phyloP scores from a whole-genome alignment of 1,140 invertebrate species.

The Steinernema khuongi region DNA sequence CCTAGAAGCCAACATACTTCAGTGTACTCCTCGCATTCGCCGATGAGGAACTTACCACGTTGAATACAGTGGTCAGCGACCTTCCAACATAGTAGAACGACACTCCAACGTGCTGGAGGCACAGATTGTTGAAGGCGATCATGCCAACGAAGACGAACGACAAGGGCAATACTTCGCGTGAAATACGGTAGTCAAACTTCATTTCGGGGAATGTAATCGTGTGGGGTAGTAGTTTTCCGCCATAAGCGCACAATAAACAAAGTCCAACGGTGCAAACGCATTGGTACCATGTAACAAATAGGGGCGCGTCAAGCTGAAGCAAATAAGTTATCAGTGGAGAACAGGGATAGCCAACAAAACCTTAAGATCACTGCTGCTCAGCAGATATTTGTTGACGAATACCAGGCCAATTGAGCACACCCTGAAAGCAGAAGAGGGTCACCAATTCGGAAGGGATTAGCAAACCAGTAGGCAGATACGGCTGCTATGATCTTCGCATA shows the following conservation, averaged over 20 bases:
- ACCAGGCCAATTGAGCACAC: constrained; percentile 55
- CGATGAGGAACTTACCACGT: constrained; percentile 68
- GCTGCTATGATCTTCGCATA: constrained; percentile 45
- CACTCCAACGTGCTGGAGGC: constrained; percentile 89
- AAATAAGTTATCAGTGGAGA: constrained; percentile 15
- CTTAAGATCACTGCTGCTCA: constrained; percentile 64
- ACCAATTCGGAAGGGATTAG: constrained; percentile 23
- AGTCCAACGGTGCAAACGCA: constrained; percentile 81
- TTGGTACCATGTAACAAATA: constrained; percentile 97
- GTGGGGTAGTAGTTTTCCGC: constrained; percentile 63
- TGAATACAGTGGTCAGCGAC: constrained; percentile 95
- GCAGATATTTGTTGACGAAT: constrained; percentile 64
- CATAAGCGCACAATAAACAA: constrained; percentile 69
- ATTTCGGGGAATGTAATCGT: constrained; percentile 62
- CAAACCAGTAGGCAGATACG: constrained; percentile 54
- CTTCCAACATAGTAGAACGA: constrained; percentile 96
- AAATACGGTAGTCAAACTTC: constrained; percentile 60
- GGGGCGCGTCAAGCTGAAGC: constrained; percentile 80
- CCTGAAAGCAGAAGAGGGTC: too few relatives aligned
- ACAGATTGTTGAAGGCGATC: constrained; percentile 95
- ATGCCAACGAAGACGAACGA: constrained; percentile 87
- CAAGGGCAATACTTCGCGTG: constrained; percentile 72
- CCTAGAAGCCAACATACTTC: too few relatives aligned
- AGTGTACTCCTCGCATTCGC: too few relatives aligned
- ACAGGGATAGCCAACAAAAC: constrained; percentile 59